Conservation (phyloP, 2,797 vertebrate genomes). For the Hippocampus kuda region DNA sequence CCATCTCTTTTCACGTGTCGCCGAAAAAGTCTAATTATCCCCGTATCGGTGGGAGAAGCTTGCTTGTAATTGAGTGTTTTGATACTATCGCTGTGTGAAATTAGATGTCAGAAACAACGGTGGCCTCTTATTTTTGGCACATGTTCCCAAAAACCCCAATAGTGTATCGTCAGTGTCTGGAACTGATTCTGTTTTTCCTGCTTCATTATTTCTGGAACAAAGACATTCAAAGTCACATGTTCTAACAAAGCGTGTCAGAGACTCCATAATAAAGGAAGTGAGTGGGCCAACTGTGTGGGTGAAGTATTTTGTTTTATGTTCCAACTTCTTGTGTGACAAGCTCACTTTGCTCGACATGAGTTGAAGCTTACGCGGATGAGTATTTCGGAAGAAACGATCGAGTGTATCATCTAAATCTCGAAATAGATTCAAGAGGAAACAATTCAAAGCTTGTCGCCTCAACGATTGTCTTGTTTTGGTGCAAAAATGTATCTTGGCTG, state of each 20-base stretch:
- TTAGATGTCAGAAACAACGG: not conserved
- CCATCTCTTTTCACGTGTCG: no score
- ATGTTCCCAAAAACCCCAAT: conserved; percentile 4
- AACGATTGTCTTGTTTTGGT: not conserved
- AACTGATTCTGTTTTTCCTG: conserved; percentile 11
- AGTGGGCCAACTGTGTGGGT: conserved; percentile 13
- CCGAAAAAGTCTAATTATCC: not conserved
- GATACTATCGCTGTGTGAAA: not conserved
- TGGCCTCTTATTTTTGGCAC: not conserved
- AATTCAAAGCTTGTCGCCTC: not conserved
- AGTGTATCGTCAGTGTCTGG: conserved; percentile 13
- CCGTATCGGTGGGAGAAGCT: not conserved
- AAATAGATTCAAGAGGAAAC: not conserved
- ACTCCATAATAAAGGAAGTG: conserved; percentile 25
- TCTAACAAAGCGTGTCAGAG: conserved; percentile 28
- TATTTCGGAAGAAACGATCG: not conserved
- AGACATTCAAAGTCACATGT: conserved; percentile 13
- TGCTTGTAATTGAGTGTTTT: not conserved
- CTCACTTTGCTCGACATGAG: not conserved
- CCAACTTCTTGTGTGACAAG: not conserved
- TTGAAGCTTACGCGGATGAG: not conserved
- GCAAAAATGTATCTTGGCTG: not conserved
- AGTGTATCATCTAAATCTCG: not conserved
- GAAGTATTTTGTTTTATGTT: conserved; percentile 7
- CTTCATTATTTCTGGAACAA: conserved; percentile 26